Percentiles rank a stretch among this genome's conserved stretches.
phyloP scores from a whole-genome alignment of 2,113 vertebrate genomes.

The Mustela nigripes region DNA sequence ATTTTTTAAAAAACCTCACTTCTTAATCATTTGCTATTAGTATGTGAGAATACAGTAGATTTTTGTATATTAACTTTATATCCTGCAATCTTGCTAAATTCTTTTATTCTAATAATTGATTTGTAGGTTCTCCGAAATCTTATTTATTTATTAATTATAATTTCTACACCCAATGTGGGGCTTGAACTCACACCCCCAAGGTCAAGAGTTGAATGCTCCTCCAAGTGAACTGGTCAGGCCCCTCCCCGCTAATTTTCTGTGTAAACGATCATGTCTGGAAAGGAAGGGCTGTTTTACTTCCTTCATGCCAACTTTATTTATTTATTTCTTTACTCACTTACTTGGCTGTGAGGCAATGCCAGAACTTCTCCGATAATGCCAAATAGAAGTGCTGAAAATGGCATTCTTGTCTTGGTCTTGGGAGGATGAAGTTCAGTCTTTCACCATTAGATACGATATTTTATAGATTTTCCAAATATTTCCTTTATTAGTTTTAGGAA shows the following conservation, averaged over 20 bases:
- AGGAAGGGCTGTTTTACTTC: not conserved
- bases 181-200: not conserved
- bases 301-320: not conserved
- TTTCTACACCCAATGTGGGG: not conserved
- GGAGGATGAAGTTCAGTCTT: not conserved
- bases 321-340: not conserved
- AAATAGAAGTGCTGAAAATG: not conserved
- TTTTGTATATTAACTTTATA: conserved; percentile 15
- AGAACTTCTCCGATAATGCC: not conserved
- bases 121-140: conserved; percentile 8
- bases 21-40: not conserved
- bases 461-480: not conserved
- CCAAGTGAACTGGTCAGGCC: not conserved
- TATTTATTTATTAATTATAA: not conserved
- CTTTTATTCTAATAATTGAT: not conserved
- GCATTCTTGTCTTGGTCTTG: not conserved
- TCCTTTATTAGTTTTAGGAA: not conserved
- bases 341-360: not conserved
- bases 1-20: not conserved
- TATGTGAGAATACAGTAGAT: not conserved
- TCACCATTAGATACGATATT: not conserved
- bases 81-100: conserved; percentile 14
- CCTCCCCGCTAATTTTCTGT: not conserved
- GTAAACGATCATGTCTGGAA: conserved; percentile 40
- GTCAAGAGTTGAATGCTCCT: not conserved